These are phyloP conservation scores for Burhinus bistriatus DNA, from an alignment of 2,113 vertebrate genomes.

Conservation along the genomic window DNA sequence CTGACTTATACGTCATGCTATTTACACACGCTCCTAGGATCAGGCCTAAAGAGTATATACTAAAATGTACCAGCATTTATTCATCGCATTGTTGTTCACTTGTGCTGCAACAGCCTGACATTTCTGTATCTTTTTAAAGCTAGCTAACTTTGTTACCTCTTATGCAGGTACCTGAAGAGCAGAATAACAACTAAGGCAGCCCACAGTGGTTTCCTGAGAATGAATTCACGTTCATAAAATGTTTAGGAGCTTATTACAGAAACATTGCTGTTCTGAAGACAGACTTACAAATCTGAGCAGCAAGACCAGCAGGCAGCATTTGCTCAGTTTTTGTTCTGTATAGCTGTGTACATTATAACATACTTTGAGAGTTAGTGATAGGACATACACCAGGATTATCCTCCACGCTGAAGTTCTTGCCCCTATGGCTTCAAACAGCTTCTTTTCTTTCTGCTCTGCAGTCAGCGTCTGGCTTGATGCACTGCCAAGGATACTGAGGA, in stretches of 20 bases:
- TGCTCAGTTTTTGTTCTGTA: background rate
- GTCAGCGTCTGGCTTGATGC: background rate
- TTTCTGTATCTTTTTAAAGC: background rate
- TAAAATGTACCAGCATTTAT: background rate
- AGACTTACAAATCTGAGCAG: background rate
- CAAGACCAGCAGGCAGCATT: background rate
- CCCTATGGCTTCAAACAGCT: background rate
- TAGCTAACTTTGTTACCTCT: background rate
- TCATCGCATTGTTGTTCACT: background rate
- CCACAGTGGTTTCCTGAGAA: background rate
- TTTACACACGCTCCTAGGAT: background rate
- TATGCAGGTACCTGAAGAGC: background rate
- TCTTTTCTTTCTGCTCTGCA: background rate
- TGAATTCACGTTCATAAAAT: background rate
- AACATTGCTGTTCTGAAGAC: background rate
- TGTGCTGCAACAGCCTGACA: background rate
- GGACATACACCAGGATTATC: background rate
- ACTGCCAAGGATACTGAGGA: background rate
- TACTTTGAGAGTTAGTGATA: background rate
- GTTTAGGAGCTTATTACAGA: background rate
- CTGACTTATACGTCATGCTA: background rate
- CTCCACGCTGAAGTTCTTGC: background rate
- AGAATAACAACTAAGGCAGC: background rate
- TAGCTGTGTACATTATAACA: accelerated
- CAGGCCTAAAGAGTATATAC: background rate